Evolutionary conservation across 2,888 invertebrate species (phyloP).

Genomic region (Sipunculus nudus): DNA sequence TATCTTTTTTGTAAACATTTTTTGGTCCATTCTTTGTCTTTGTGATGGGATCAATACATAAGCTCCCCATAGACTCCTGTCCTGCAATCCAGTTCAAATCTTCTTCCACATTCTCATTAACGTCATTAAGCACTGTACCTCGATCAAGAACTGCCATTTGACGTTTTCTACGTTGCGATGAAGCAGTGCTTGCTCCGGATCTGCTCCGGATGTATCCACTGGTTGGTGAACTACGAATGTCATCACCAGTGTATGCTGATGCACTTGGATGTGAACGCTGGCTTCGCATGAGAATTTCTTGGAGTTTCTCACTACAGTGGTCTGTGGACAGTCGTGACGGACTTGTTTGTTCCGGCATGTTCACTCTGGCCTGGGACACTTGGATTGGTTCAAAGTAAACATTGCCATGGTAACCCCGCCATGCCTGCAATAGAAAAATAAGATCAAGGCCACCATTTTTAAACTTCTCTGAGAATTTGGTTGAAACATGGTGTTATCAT

Average conservation of each 20-base stretch:
- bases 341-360: no score
- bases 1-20: slow-evolving; percentile 39
- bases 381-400: slow-evolving; percentile 63
- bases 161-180: slow-evolving; percentile 7
- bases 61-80: slow-evolving; percentile 53
- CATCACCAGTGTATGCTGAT: no score
- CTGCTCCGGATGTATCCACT: no score
- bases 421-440: slow-evolving; percentile 53
- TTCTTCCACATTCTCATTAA: slow-evolving; percentile 44
- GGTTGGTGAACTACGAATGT: no score
- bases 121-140: slow-evolving; percentile 41
- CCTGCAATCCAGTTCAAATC: slow-evolving; percentile 51
- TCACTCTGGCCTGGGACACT: slow-evolving; percentile 36
- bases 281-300: no score
- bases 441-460: background rate
- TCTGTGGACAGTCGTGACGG: no score
- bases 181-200: no score
- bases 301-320: no score
- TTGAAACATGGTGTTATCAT: no score
- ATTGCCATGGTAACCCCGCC: slow-evolving; percentile 64
- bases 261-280: no score
- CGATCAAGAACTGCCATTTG: slow-evolving; percentile 51
- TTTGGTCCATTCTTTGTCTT: background rate
- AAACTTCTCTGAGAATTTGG: no score
- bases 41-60: slow-evolving; percentile 29